Conservation (phyloP, 2,113 vertebrate genomes). For the Pachyramphus minor region DNA sequence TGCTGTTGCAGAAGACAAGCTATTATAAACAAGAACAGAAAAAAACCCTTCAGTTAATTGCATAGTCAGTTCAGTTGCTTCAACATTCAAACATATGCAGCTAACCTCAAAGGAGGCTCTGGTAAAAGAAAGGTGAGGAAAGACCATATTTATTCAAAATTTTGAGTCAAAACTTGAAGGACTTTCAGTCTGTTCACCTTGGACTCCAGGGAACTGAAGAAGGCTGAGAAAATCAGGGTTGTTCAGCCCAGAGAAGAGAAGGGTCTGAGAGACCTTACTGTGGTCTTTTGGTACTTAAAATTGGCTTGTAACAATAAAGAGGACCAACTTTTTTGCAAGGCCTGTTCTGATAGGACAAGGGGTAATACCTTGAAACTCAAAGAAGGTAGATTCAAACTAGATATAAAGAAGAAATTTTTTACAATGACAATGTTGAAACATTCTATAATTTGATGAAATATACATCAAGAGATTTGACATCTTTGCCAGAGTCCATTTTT, state of each 20-base stretch:
- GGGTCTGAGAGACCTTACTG: background rate
- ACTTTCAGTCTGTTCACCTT: background rate
- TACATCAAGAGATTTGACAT: background rate
- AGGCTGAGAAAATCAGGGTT: background rate
- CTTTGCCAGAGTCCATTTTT: background rate
- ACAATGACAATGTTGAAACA: background rate
- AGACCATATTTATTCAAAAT: background rate
- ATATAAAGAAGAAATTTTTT: background rate
- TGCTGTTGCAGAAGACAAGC: background rate
- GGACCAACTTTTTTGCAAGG: background rate
- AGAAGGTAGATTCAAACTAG: background rate
- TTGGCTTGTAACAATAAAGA: background rate
- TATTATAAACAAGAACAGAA: background rate
- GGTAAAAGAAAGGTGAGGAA: background rate
- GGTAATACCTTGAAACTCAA: background rate
- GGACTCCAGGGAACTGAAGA: background rate
- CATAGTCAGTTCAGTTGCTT: background rate
- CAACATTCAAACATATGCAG: background rate
- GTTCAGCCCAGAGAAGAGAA: background rate
- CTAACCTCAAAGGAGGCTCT: background rate
- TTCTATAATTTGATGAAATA: background rate
- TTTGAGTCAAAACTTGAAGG: background rate
- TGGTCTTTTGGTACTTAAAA: background rate
- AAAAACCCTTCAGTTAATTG: background rate
- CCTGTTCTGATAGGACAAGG: background rate